Evolutionary conservation across 2,113 vertebrate genomes (phyloP).

Genomic region (Tretioscincus oriximinensis): DNA sequence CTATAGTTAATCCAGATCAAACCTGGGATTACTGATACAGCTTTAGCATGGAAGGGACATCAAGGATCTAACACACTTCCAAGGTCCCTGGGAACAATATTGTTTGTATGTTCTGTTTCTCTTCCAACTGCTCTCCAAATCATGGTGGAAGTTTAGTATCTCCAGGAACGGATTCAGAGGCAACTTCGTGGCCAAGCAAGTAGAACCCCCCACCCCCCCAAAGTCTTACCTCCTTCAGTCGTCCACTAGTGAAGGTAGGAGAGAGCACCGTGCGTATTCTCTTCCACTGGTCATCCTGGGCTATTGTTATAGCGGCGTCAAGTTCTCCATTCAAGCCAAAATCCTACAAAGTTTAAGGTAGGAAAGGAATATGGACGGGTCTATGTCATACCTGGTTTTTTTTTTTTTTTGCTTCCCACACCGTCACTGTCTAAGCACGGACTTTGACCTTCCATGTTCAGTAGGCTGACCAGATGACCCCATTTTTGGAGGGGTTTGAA

Average conservation of each 20-base stretch:
- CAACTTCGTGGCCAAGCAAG: not conserved
- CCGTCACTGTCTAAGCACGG: not conserved
- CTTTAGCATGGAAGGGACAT: too few relatives aligned
- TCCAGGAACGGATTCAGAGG: not conserved
- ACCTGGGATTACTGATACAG: too few relatives aligned
- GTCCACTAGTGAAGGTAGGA: constrained; percentile 73
- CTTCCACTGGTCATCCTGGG: constrained; percentile 71
- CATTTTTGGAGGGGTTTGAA: too few relatives aligned
- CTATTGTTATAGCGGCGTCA: not conserved
- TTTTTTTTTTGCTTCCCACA: not conserved
- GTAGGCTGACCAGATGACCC: too few relatives aligned
- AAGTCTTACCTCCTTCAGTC: constrained; percentile 71
- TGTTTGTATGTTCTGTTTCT: too few relatives aligned
- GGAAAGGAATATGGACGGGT: not conserved
- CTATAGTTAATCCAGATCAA: too few relatives aligned
- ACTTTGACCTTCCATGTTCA: too few relatives aligned
- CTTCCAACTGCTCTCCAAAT: not conserved
- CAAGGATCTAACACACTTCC: too few relatives aligned
- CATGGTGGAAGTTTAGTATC: not conserved
- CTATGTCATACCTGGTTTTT: not conserved
- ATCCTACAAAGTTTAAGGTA: constrained; percentile 45
- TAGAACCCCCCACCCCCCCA: too few relatives aligned
- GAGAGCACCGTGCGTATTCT: constrained; percentile 68
- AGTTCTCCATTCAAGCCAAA: constrained; percentile 61
- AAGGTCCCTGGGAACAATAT: too few relatives aligned